These are phyloP conservation scores for Andrena marginata DNA, from an alignment of 2,888 invertebrate genomes.

Conservation along the genomic window DNA sequence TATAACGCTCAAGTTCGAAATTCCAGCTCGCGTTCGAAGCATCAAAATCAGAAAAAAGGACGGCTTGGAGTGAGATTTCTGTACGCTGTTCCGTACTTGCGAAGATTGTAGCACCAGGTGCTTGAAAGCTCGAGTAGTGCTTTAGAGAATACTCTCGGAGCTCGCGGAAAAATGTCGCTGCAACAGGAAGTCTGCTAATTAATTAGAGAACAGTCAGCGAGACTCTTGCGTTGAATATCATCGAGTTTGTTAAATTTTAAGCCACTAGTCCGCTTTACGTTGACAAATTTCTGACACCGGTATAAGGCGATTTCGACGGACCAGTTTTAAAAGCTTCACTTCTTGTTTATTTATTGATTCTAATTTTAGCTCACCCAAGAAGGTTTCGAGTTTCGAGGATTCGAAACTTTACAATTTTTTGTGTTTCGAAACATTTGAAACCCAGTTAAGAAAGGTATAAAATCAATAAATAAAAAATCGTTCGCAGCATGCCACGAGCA, in stretches of 20 bases:
- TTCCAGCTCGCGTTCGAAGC: not conserved
- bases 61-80: not conserved
- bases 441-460: too few relatives aligned
- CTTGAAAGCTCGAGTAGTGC: slow-evolving; percentile 47
- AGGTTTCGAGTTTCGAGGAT: too few relatives aligned
- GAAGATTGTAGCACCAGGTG: slow-evolving; percentile 19
- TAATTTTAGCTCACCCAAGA: too few relatives aligned
- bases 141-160: slow-evolving; percentile 46
- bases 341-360: not conserved
- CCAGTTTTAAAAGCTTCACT: not conserved
- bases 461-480: too few relatives aligned
- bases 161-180: slow-evolving; percentile 46
- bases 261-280: not conserved
- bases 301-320: not conserved
- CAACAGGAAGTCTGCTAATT: slow-evolving; percentile 59
- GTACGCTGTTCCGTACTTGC: not conserved
- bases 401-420: too few relatives aligned
- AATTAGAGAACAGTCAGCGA: slow-evolving; percentile 52
- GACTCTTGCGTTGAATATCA: not conserved
- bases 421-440: too few relatives aligned
- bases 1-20: slow-evolving; percentile 10
- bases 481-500: too few relatives aligned
- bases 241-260: slow-evolving; percentile 20
- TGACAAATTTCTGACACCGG: not conserved
- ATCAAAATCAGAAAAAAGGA: slow-evolving; percentile 1